Percentiles rank a stretch among this genome's conserved stretches.
phyloP scores from a whole-genome alignment of 2,113 vertebrate genomes.

The Archilochus colubris region DNA sequence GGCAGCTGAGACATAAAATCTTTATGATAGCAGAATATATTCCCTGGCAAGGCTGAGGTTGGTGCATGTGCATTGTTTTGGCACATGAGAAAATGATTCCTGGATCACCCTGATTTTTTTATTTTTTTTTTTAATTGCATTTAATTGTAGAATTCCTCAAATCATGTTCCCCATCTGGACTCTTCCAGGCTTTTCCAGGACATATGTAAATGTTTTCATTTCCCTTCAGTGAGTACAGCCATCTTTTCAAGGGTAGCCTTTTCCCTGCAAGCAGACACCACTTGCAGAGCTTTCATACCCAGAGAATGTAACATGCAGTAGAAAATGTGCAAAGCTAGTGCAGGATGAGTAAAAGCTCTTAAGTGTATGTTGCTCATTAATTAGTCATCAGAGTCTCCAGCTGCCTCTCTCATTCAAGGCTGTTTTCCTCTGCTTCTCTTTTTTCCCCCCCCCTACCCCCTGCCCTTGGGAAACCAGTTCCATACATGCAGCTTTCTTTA shows the following conservation, averaged over 20 bases:
- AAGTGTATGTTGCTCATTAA: constrained; percentile 64
- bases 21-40: neutral
- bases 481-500: neutral
- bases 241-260: constrained; percentile 36
- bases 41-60: neutral
- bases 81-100: neutral
- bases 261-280: constrained; percentile 31
- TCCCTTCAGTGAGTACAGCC: neutral
- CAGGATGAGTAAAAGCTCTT: constrained; percentile 56
- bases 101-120: neutral
- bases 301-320: neutral
- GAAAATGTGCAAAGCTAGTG: constrained; percentile 42
- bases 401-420: constrained; percentile 64
- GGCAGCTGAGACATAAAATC: neutral
- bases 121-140: neutral
- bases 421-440: constrained; percentile 28
- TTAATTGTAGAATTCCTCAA: constrained; percentile 18
- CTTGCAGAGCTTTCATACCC: constrained; percentile 16
- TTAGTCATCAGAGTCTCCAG: constrained; percentile 68
- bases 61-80: neutral
- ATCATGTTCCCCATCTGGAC: neutral
- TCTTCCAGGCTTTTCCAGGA: constrained; percentile 6
- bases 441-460: neutral
- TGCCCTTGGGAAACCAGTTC: neutral
- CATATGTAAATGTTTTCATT: neutral